Evolutionary conservation across 2,888 invertebrate genomes (phyloP), one percentile per base, ranked within the genome.

Genomic region (Digitonthophagus gazella): DNA sequence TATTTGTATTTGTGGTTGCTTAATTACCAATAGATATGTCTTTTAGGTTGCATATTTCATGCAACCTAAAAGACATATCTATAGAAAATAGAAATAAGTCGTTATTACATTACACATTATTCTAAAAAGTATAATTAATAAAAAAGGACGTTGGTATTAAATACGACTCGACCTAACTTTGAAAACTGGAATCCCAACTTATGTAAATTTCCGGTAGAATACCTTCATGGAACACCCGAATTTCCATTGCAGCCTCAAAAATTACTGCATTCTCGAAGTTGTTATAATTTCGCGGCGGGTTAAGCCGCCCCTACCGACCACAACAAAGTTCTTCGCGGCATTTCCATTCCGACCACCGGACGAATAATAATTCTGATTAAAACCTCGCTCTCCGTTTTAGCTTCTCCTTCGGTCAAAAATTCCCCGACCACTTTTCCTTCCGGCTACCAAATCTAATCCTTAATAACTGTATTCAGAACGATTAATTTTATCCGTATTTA

Each of bases 231-330:
- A 65, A 56, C 67, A 58, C 58, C 19, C 58, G 58, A 68, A 68
- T 68, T 68, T 68, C 58, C 65, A 68, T 19, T 68, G 68, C 68
- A 68, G 65, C 68, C 72, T 67, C 67, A 67, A 69, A 69, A 69
- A 69, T 66, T 69, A 69, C 67, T 67, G 67, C 69, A 69, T 69
- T 69, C 69, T 69, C 63, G 66, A 69, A 69, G 69, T 69, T 69
- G 56, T 44, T 44, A 66, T 69, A 69, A 69, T 69, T 69, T 67
- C 58, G 67, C 15, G 69, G 69, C 66, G 63, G 64, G 69, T 67
- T 66, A 58, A 69, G 69, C 66, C 19, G 18, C 66, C 61, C 67
- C 63, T 65, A 63, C 67, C 57, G 69, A 64, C 69, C 69, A 69
- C 69, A 69, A 69, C 67, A 69, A 69, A 69, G 69, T 69, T 67